Base-by-base conservation (phyloP, 2,888 invertebrate species). In the Cancer borealis region DNA sequence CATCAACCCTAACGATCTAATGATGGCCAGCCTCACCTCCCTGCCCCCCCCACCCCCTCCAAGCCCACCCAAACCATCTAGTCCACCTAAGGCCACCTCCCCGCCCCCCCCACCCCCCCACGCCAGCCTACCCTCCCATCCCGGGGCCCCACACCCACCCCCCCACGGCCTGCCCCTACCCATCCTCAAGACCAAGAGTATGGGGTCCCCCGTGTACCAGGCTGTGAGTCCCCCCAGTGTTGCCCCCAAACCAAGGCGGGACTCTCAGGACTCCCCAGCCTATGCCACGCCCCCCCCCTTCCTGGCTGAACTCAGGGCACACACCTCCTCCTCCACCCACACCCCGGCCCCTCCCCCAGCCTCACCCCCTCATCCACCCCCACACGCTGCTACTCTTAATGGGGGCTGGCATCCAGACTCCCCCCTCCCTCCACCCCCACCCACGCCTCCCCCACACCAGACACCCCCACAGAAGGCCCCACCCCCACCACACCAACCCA, bases 131-230 rank as follows among this genome's bases (percentile, higher is more conserved):
- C 92, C 92, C 10, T 54, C 95, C 17, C 93, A 95, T 8, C 95
- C 96, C 60, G 95, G 96, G 30, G 95, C 96, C 10, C 96, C 96
- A 21, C 96, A 96, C 12, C 96, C 96, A 14, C 95, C 96, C 45
- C 95, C 96, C 8, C 93, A 95, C 39, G 92, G 92, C 87, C 88
- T 93, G 2, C 96, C 96, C 12, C 95, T 96, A 17, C 95, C 96
- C 60, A 95, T 96, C 3, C 92, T 92, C 21, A 95, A 90, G 49
- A 93, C 95, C 10, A 95, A 95, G 88, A 91, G 47, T 91, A 93
- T 45, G 88, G 91, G 90, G 5, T 94, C 94, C 45, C 94, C 94
- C 0, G 87, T 94, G 14, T 94, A 94, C 60, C 95, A 93, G 49
- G 89, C 94, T 12, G 92, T 94, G 45, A 92, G 93, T 21, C 95